Evolutionary conservation across 2,797 vertebrate species (phyloP).

Genomic region (Monodelphis domestica): DNA sequence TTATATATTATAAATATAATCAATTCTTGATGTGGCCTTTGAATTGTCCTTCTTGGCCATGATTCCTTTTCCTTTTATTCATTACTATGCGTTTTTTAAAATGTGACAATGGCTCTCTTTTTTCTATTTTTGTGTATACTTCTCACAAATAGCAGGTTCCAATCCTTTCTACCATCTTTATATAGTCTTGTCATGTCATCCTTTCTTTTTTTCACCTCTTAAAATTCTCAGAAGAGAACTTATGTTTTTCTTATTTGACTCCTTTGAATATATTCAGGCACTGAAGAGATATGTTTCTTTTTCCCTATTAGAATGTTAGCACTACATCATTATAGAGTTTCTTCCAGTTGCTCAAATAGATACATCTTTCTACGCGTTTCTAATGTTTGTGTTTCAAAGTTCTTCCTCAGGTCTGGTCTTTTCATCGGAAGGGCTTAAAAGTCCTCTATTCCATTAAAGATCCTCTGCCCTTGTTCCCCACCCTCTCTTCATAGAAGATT

Average conservation of each 20-base stretch:
- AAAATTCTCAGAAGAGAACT: neutral
- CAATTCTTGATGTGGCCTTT: neutral
- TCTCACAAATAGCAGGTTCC: neutral
- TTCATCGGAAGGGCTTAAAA: no score
- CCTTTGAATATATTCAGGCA: neutral
- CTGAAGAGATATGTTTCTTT: no score
- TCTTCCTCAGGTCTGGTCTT: no score
- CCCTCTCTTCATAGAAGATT: no score
- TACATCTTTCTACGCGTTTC: no score
- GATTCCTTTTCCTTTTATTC: neutral
- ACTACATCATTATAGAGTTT: no score
- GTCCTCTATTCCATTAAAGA: no score
- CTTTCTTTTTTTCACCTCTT: neutral
- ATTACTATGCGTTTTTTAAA: neutral
- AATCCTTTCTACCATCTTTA: no score
- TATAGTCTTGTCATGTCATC: neutral
- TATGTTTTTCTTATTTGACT: neutral
- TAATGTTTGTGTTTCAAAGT: no score
- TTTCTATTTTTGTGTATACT: neutral
- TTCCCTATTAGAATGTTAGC: no score
- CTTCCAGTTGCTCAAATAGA: no score
- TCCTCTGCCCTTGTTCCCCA: no score
- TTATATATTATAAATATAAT: neutral
- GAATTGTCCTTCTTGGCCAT: neutral
- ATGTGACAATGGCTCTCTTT: neutral